Conservation (phyloP, 2,113 vertebrate species). For the Cisticola juncidis region DNA sequence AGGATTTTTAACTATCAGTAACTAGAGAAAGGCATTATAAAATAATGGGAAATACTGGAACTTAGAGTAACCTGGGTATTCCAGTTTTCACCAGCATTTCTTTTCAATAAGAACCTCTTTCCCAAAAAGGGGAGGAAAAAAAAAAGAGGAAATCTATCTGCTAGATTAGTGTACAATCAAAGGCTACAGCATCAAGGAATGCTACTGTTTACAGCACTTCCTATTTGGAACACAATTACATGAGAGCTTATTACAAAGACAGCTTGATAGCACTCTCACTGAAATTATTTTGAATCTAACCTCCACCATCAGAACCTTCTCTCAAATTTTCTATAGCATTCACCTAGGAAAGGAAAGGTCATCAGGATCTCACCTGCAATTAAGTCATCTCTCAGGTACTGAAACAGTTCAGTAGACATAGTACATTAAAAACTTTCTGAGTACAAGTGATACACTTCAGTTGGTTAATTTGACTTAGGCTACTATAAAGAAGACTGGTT, state of each 20-base stretch:
- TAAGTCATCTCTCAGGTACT: not conserved
- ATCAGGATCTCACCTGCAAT: not conserved
- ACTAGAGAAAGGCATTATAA: not conserved
- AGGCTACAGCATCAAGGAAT: not conserved
- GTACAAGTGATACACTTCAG: not conserved
- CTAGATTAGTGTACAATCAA: not conserved
- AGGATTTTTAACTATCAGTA: not conserved
- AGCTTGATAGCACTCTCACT: not conserved
- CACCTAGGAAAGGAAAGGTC: not conserved
- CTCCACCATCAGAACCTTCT: not conserved
- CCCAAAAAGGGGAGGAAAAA: not conserved
- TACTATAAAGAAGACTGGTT: not conserved
- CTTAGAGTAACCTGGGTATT: not conserved
- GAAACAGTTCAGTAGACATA: not conserved
- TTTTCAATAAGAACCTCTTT: not conserved
- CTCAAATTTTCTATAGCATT: not conserved
- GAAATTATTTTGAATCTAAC: not conserved
- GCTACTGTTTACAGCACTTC: not conserved
- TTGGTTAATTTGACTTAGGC: not conserved
- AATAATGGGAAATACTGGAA: conserved; percentile 30
- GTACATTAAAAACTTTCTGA: not conserved
- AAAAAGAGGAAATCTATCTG: not conserved
- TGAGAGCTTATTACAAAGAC: not conserved
- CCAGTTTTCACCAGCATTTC: not conserved
- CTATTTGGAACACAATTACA: not conserved